Percentiles rank a stretch among this genome's conserved stretches.
phyloP scores from a whole-genome alignment of 2,113 vertebrate genomes.

The Muntiacus muntjak region DNA sequence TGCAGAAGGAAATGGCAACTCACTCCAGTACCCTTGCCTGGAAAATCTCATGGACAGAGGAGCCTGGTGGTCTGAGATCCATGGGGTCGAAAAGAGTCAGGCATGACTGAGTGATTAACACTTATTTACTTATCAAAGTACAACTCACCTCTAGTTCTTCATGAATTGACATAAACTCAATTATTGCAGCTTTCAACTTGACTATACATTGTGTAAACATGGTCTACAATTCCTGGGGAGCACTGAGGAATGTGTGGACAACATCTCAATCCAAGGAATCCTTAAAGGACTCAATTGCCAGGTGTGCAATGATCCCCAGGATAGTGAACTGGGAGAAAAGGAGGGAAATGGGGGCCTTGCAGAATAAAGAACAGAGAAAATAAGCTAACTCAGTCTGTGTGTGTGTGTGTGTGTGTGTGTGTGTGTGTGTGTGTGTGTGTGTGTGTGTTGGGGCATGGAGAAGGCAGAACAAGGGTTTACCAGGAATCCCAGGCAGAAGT shows the following conservation, averaged over 20 bases:
- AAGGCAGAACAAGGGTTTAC: conserved; percentile 36
- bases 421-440: background rate
- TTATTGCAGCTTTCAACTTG: background rate
- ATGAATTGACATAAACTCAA: background rate
- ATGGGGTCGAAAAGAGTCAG: rapidly evolving
- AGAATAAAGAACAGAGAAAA: background rate
- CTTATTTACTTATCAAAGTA: background rate
- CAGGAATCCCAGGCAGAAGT: background rate
- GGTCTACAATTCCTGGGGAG: background rate
- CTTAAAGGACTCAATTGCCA: background rate
- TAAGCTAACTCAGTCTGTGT: background rate
- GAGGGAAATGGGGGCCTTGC: background rate
- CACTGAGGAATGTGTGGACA: background rate
- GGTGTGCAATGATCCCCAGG: background rate
- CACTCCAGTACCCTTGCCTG: background rate
- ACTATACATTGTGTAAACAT: background rate
- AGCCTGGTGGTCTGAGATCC: background rate
- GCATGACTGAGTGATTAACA: background rate
- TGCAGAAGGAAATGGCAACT: background rate
- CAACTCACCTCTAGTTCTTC: background rate
- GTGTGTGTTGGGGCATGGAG: background rate
- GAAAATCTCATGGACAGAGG: background rate
- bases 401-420: background rate
- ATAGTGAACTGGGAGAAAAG: background rate
- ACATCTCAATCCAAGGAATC: background rate